Conservation (phyloP, 2,797 vertebrate species). For the Calcarius lapponicus region DNA sequence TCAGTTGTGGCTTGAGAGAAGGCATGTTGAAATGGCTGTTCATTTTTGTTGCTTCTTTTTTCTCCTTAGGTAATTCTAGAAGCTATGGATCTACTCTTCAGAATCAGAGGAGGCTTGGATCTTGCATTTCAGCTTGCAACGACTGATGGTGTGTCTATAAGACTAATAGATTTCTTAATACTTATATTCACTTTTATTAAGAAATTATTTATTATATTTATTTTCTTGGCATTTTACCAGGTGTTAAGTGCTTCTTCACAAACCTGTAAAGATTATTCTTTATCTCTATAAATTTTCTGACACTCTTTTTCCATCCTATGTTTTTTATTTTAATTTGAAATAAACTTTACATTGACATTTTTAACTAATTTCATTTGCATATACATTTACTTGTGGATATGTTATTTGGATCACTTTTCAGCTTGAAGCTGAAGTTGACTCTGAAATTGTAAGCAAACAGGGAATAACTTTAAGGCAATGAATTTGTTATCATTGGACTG, state of each 20-base stretch:
- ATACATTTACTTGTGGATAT: background rate
- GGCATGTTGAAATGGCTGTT: background rate
- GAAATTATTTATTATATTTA: background rate
- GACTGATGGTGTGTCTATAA: slow-evolving; percentile 81
- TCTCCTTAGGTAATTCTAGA: slow-evolving; percentile 69
- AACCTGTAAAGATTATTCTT: background rate
- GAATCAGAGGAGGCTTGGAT: slow-evolving; percentile 87
- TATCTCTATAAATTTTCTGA: background rate
- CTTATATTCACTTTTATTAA: background rate
- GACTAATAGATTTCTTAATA: background rate
- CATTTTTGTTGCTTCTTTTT: background rate
- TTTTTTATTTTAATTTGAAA: background rate
- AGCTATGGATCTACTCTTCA: slow-evolving; percentile 79
- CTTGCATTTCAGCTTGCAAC: slow-evolving; percentile 85
- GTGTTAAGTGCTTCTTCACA: background rate
- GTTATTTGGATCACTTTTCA: background rate
- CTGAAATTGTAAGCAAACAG: background rate
- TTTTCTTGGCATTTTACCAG: background rate
- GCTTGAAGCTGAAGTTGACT: background rate
- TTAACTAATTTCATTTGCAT: background rate
- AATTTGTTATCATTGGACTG: background rate
- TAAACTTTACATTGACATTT: background rate
- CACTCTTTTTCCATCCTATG: background rate
- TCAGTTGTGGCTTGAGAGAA: background rate
- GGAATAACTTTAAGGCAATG: background rate